Base-by-base conservation (phyloP, 2,888 invertebrate species). In the Teleiodes luculella region DNA sequence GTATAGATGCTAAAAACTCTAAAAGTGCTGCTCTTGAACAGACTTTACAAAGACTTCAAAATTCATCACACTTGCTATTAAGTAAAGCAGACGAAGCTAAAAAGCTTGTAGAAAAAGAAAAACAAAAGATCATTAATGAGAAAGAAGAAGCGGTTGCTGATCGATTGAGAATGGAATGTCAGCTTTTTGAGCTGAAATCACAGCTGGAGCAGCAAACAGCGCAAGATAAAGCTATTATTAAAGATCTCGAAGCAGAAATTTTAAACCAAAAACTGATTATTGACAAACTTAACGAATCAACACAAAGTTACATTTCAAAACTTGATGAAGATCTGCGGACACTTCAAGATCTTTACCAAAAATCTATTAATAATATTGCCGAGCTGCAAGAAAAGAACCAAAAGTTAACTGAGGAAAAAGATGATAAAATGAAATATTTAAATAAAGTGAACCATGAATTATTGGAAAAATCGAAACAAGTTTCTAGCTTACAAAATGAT, bases 41-140 rank as follows among this genome's bases (percentile, higher is more conserved):
- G 60, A 80, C 78, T 20, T 66, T 87, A 56, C 56, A 72, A 1
- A 80, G 78, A 65, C 76, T 85, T 5, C 80, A 85, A 65, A 78
- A 74, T 30, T 86, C 87, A 45, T 86, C 83, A 39, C 80, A 86
- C 58, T 55, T 88, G 52, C 74, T 88, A 36, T 66, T 82, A 58
- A 76, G 63, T 45, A 88, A 88, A 74, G 83, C 87, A 0, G 83
- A 86, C 54, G 86, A 87, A 69, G 86, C 86, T 5, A 84, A 80
- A 61, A 79, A 68, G 63, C 65, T 83, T 33, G 76, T 83, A 4
- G 86, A 88, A 71, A 80, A 75, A 58, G 88, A 88, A 66, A 84
- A 82, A 66, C 78, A 77, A 66, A 88, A 86, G 65, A 80, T 85
- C 52, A 57, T 75, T 1, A 67, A 61, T 59, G 88, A 88, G 62